Conservation (phyloP, 2,888 invertebrate species). For the Tridacna gigas region DNA sequence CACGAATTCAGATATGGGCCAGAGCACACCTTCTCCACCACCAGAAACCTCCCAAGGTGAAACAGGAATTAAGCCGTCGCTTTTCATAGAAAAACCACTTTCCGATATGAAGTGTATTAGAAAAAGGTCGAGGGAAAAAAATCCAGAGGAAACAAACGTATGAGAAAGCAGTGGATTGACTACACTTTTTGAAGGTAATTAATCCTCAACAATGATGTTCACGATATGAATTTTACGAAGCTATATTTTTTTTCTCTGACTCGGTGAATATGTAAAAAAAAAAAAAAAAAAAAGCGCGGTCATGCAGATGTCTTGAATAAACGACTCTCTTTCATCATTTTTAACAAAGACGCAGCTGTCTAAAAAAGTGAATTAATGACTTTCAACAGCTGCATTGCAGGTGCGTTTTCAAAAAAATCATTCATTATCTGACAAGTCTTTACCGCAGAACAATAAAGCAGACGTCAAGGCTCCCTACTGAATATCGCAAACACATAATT, state of each 20-base stretch:
- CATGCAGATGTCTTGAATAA: slow-evolving; percentile 1
- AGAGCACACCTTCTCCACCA: not conserved
- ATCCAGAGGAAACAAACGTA: slow-evolving; percentile 5
- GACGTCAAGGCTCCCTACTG: no score
- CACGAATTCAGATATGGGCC: not conserved
- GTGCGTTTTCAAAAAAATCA: not conserved
- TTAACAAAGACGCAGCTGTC: not conserved
- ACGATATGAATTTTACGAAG: slow-evolving; percentile 9
- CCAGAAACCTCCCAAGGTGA: not conserved
- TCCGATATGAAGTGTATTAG: slow-evolving; percentile 36
- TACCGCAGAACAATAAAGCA: not conserved
- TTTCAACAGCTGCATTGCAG: not conserved
- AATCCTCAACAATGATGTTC: slow-evolving; percentile 1
- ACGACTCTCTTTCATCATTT: not conserved
- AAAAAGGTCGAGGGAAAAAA: slow-evolving; percentile 9
- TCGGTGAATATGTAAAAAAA: no score
- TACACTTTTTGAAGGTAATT: not conserved
- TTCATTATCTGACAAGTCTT: not conserved
- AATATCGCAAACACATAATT: no score
- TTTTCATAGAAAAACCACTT: slow-evolving; percentile 43
- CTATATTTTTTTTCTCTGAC: not conserved
- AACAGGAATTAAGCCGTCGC: slow-evolving; percentile 23
- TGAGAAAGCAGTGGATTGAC: not conserved
- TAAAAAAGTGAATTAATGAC: not conserved
- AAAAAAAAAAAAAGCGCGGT: no score